phyloP scores from a whole-genome alignment of 1,140 invertebrate genomes.

The Zaprionus capensis region DNA sequence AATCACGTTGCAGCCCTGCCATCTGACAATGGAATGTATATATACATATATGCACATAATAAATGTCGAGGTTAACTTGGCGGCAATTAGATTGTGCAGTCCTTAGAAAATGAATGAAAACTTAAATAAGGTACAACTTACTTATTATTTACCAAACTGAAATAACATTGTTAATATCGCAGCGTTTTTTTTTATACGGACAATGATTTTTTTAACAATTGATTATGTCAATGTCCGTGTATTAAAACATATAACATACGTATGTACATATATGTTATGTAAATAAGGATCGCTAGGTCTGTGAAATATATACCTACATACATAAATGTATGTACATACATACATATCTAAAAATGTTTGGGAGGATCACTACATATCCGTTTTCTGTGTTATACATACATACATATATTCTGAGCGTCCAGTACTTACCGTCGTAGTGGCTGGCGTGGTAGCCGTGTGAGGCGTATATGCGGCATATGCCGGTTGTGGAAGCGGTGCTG shows the following conservation, averaged over 20 bases:
- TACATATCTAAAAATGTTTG: neutral
- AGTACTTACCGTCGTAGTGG: conserved; percentile 82
- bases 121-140: no score
- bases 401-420: neutral
- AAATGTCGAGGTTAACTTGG: neutral
- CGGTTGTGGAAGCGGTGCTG: conserved; percentile 81
- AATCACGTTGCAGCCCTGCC: neutral
- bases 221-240: no score
- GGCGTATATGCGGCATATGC: conserved; percentile 83
- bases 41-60: neutral
- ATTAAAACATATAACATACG: no score
- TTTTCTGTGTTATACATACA: neutral
- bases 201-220: no score
- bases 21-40: neutral
- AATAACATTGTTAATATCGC: neutral
- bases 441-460: conserved; percentile 79
- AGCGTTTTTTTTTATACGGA: no score
- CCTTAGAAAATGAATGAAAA: no score
- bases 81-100: no score
- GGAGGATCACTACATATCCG: neutral
- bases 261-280: no score
- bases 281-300: no score
- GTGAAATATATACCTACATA: conserved; percentile 22
- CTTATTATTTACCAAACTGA: no score
- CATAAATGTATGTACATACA: conserved; percentile 29